Evolutionary conservation across 2,113 vertebrate genomes (phyloP).

Genomic region (Pseudorhombus dupliciocellatus): DNA sequence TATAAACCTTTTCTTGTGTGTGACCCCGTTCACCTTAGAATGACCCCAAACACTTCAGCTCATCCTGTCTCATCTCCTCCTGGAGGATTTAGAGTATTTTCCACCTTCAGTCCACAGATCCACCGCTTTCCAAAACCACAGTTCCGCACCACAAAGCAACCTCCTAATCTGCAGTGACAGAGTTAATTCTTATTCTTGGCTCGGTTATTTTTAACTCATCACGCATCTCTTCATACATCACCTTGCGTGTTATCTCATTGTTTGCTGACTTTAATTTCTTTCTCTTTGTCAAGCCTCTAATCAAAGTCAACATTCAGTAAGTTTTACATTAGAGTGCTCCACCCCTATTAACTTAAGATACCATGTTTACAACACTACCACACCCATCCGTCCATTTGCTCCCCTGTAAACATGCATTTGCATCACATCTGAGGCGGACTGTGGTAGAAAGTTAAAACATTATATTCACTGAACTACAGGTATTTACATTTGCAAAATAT

Average conservation of each 20-base stretch:
- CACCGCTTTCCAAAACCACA: too few species aligned
- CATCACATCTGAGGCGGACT: neutral
- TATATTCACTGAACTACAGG: neutral
- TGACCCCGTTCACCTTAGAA: too few species aligned
- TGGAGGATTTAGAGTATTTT: too few species aligned
- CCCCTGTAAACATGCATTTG: neutral
- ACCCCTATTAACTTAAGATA: neutral
- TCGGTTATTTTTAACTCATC: neutral
- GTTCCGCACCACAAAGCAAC: neutral
- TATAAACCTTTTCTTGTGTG: too few species aligned
- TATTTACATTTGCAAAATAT: too few species aligned
- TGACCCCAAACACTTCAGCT: too few species aligned
- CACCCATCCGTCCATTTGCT: neutral
- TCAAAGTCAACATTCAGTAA: neutral
- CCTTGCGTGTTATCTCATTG: too few species aligned
- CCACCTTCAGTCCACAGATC: too few species aligned
- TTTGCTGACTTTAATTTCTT: neutral
- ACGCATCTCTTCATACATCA: neutral
- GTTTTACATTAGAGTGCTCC: too few species aligned
- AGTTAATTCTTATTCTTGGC: neutral
- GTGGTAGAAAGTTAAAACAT: neutral
- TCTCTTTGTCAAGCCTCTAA: neutral
- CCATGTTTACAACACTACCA: constrained; percentile 7
- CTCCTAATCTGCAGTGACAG: too few species aligned
- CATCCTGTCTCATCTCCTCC: too few species aligned